Percentiles rank a stretch among this genome's conserved stretches.
Evolutionary conservation across 2,797 vertebrate species (phyloP).

Genomic region (Simalia tracyae): DNA sequence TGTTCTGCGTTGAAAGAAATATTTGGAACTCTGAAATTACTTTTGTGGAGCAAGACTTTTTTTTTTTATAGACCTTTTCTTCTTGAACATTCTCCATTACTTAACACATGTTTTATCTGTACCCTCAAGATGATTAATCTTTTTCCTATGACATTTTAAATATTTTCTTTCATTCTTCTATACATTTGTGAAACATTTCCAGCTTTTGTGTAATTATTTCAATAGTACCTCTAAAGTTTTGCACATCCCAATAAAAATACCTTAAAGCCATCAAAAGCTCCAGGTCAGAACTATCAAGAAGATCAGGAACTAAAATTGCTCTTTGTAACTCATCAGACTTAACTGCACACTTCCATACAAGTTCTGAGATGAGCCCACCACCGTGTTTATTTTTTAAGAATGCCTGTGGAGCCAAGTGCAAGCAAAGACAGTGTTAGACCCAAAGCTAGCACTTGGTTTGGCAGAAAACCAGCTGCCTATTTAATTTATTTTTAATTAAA

Average conservation of each 20-base stretch:
- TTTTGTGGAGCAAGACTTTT: background rate
- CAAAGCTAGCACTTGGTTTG: background rate
- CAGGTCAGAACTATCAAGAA: background rate
- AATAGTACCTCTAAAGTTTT: background rate
- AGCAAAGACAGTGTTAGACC: background rate
- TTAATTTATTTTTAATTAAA: background rate
- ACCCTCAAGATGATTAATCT: background rate
- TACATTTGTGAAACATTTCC: background rate
- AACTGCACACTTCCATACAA: background rate
- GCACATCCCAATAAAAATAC: background rate
- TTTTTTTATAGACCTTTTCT: background rate
- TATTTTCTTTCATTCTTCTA: background rate
- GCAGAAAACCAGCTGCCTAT: background rate
- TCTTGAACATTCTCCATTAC: background rate
- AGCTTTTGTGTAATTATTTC: background rate
- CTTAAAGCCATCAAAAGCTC: background rate
- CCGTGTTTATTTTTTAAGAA: background rate
- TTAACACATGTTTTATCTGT: background rate
- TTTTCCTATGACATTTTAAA: background rate
- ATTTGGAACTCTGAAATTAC: background rate
- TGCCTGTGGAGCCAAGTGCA: background rate
- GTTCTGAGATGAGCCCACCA: background rate
- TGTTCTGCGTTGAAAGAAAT: background rate
- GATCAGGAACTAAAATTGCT: background rate
- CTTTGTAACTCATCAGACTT: background rate